Percentiles rank a stretch among this genome's conserved stretches.
These are phyloP conservation scores for Drosophila rubida DNA, from an alignment of 2,888 invertebrate genomes.

Conservation along the genomic window DNA sequence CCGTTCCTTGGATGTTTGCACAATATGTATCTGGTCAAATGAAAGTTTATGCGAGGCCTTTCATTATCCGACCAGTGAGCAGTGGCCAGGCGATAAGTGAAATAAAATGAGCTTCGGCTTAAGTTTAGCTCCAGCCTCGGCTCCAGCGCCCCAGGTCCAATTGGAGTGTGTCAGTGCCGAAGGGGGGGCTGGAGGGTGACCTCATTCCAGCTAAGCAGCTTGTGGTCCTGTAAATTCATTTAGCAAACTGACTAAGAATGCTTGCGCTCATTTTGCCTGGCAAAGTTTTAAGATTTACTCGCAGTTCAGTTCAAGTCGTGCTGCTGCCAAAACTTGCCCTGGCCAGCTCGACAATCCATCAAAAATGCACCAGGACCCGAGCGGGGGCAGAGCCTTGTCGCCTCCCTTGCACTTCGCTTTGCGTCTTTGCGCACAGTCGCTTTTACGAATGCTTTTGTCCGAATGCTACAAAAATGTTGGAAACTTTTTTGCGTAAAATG, in stretches of 20 bases:
- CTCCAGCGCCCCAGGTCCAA: too few relatives aligned
- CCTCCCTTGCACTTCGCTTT: slow-evolving; percentile 32
- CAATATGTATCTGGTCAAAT: slow-evolving; percentile 54
- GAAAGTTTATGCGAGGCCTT: slow-evolving; percentile 72
- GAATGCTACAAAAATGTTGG: slow-evolving; percentile 47
- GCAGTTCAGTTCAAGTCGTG: slow-evolving; percentile 44
- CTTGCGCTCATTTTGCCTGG: slow-evolving; percentile 53
- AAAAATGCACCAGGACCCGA: slow-evolving; percentile 40
- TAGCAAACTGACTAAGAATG: slow-evolving; percentile 65
- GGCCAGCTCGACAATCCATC: slow-evolving; percentile 68
- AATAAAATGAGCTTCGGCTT: slow-evolving; percentile 65
- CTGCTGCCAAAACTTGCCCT: slow-evolving; percentile 7
- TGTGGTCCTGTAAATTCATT: slow-evolving; percentile 68
- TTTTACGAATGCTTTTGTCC: slow-evolving; percentile 42
- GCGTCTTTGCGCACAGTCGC: slow-evolving; percentile 15
- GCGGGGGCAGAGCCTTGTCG: background rate
- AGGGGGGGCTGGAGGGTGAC: background rate
- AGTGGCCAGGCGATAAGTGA: slow-evolving; percentile 77
- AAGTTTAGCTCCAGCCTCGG: slow-evolving; percentile 26
- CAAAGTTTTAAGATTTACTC: slow-evolving; percentile 54
- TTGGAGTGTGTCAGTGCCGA: too few relatives aligned
- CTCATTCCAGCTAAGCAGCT: slow-evolving; percentile 55
- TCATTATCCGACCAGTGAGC: slow-evolving; percentile 63
- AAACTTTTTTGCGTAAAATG: slow-evolving; percentile 56
- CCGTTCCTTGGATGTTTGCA: slow-evolving; percentile 14